Base-by-base conservation (phyloP, 2,888 invertebrate genomes). In the Lasioglossum calceatum region DNA sequence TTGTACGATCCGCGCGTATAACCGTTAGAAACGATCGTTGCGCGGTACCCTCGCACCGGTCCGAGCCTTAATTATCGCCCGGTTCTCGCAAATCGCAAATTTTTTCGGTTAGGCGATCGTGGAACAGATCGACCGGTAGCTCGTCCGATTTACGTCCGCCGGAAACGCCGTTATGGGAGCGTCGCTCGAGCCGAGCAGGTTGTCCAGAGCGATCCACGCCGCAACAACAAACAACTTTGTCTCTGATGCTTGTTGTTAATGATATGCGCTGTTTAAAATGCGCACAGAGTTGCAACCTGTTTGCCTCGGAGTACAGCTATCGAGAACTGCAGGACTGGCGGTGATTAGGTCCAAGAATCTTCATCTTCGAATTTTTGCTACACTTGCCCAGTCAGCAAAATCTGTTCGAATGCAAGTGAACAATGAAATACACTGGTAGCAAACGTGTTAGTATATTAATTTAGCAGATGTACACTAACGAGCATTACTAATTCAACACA, bases 11-110 rank as follows among this genome's bases (percentile, higher is more conserved):
- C 81, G 70, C 76, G 76, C 71, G 71, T 72, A 80, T 58, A 79
- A 86, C 85, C 85, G 85, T 90, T 90, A 90, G 90, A 70, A 82
- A 80, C 61, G 78, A 70, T 81, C 74, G 77, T 71, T 39, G 50
- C 71, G 27, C 58, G 16, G 47, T 64, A 47, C 64, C 67, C 81
- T 81, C 80, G 71, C 61, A 81, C 67, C 74, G 27, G 32, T 32
- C 61, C 61, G 61, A 32, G 27, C 2, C 61, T 64, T 64, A 64
- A 64, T 64, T 64, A 64, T 64, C 61, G 32, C 32, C 61, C 32
- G 61, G 27, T 16, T 16, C 61, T 64, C 61, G 61, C 61, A 64
- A 64, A 64, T 64, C 61, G 16, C 16, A 2, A 32, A 2, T 54
- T n/a, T 64, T 64, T 64, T 36, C 39, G 39, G 10, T 23, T 14